These are phyloP conservation scores for Sebastes cheni DNA, from an alignment of 2,797 vertebrate species.

Conservation along the genomic window DNA sequence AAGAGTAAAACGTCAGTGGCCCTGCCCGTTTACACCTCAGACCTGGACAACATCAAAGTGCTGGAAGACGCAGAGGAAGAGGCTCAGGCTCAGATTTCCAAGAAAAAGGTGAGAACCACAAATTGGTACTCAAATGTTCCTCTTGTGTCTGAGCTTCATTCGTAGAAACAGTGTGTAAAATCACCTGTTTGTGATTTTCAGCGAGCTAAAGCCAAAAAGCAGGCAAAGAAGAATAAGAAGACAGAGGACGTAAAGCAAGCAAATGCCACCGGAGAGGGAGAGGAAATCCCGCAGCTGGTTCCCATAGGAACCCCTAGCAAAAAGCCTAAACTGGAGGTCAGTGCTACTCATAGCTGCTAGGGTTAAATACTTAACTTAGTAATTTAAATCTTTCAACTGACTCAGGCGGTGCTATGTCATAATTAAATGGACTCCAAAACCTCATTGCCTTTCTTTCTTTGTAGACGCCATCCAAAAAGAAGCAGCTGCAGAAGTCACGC, in stretches of 20 bases:
- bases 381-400: accelerated
- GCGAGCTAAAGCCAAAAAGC: constrained; percentile 33
- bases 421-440: background rate
- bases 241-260: background rate
- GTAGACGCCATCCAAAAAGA: constrained; percentile 58
- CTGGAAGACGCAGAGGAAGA: constrained; percentile 47
- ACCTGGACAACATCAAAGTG: constrained; percentile 69
- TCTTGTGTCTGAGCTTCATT: background rate
- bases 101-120: constrained; percentile 45
- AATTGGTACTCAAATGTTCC: accelerated
- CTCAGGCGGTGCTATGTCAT: background rate
- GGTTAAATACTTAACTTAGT: background rate
- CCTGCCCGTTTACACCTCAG: constrained; percentile 90
- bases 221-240: constrained; percentile 24
- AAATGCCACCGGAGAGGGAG: background rate
- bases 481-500: constrained; percentile 54
- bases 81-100: background rate
- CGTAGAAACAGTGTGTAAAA: background rate
- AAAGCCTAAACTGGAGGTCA: constrained; percentile 78
- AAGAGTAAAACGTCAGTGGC: constrained; percentile 90
- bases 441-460: background rate
- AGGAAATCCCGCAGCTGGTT: constrained; percentile 78
- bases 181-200: constrained; percentile 14
- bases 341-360: background rate
- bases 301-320: constrained; percentile 74